Conservation (phyloP, 2,113 vertebrate species). For the Ochotona curzoniae region DNA sequence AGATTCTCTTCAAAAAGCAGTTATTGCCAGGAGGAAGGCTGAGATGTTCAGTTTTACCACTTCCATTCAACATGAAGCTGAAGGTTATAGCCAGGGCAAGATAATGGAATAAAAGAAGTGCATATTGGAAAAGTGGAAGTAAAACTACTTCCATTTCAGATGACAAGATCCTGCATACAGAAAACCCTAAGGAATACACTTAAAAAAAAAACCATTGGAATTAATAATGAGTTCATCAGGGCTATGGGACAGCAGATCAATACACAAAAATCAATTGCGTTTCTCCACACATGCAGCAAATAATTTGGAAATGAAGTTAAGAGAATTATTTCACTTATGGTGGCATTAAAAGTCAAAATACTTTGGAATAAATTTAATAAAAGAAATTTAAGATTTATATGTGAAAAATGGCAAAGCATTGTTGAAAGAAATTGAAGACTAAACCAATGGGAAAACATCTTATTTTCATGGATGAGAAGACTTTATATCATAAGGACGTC, state of each 20-base stretch:
- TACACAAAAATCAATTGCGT: conserved; percentile 18
- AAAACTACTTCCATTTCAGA: background rate
- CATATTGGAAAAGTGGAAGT: background rate
- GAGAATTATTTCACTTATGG: background rate
- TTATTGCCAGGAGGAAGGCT: background rate
- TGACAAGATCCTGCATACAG: background rate
- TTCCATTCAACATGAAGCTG: background rate
- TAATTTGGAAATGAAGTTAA: conserved; percentile 40
- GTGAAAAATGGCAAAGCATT: background rate
- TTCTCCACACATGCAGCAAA: background rate
- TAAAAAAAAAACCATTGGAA: background rate
- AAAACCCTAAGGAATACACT: background rate
- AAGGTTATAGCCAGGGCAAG: background rate
- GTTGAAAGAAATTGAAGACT: conserved; percentile 1
- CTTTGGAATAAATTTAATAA: conserved; percentile 18
- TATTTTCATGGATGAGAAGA: background rate
- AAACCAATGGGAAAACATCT: background rate
- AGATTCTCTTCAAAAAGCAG: background rate
- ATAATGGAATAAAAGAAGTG: conserved; percentile 26
- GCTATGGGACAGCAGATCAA: background rate
- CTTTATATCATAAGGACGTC: background rate
- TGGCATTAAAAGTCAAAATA: conserved; percentile 24
- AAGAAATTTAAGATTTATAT: background rate
- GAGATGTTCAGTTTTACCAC: background rate
- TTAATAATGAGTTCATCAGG: conserved; percentile 5